phyloP scores from a whole-genome alignment of 1,140 invertebrate species.

The Drosophila orosa region DNA sequence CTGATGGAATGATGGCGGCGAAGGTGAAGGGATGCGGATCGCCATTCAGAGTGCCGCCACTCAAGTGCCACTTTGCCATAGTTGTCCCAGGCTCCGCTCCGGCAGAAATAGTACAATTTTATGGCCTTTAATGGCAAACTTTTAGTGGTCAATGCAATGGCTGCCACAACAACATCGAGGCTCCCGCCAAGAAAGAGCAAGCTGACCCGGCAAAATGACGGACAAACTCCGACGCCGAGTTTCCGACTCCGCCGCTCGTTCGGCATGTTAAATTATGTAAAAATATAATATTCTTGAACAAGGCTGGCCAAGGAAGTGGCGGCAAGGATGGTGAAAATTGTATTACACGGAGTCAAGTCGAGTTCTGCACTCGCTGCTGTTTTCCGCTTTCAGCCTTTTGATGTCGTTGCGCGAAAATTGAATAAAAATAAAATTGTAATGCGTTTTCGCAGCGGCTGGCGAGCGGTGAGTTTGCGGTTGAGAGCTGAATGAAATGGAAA shows the following conservation, averaged over 20 bases:
- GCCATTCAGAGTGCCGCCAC: conserved; percentile 64
- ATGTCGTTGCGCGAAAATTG: conserved; percentile 65
- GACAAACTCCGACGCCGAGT: conserved; percentile 8
- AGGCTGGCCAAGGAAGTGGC: conserved; percentile 14
- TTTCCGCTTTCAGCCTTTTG: conserved; percentile 50
- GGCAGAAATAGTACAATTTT: conserved; percentile 52
- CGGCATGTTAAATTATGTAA: conserved; percentile 69
- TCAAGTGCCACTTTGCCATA: conserved; percentile 64
- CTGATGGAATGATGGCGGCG: conserved; percentile 5
- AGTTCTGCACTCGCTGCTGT: conserved; percentile 32
- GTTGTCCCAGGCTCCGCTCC: conserved; percentile 20
- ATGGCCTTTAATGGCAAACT: conserved; percentile 68
- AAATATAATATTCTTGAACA: conserved; percentile 65
- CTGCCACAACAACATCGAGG: conserved; percentile 37
- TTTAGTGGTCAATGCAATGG: conserved; percentile 74
- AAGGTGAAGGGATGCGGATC: conserved; percentile 20
- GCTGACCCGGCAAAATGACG: conserved; percentile 33
- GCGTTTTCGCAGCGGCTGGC: conserved; percentile 27
- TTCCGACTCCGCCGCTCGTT: conserved; percentile 13
- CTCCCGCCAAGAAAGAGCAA: conserved; percentile 43
- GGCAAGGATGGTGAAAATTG: conserved; percentile 47
- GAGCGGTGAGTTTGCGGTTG: conserved; percentile 36
- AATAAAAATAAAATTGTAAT: conserved; percentile 70
- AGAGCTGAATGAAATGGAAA: conserved; percentile 38
- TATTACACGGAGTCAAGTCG: conserved; percentile 50